Evolutionary conservation across 2,888 invertebrate species (phyloP).

Genomic region (Chymomyza amoena): DNA sequence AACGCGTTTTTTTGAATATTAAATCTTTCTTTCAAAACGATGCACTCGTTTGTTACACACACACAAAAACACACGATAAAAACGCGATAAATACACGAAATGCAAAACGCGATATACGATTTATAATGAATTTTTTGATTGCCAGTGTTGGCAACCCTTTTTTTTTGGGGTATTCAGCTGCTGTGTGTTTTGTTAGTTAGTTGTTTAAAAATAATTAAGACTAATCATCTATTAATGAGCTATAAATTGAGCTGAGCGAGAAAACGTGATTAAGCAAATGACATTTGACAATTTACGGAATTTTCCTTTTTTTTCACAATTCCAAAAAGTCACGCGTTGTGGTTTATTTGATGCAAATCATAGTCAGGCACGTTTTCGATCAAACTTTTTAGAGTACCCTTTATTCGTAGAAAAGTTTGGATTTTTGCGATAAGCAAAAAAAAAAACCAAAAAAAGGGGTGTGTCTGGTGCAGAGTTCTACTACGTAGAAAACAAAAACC

Average conservation of each 20-base stretch:
- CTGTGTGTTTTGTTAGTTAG: constrained; percentile 26
- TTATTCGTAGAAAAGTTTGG: not conserved
- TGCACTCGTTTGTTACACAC: constrained; percentile 70
- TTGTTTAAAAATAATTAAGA: constrained; percentile 27
- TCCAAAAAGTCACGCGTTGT: not conserved
- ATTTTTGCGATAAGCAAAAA: not conserved
- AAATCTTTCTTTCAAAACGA: not conserved
- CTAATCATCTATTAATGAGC: constrained; percentile 41
- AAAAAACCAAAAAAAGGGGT: constrained; percentile 27
- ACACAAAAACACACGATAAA: not conserved
- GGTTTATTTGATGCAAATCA: not conserved
- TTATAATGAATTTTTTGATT: no score
- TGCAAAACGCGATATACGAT: not conserved
- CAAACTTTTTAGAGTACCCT: not conserved
- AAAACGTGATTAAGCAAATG: not conserved
- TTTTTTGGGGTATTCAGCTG: not conserved
- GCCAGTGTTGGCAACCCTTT: not conserved
- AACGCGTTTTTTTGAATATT: constrained; percentile 46
- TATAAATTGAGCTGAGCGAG: constrained; percentile 27
- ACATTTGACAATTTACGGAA: not conserved
- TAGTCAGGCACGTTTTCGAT: not conserved
- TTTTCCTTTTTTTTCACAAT: no score
- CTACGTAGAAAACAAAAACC: constrained; percentile 5
- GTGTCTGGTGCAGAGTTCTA: constrained; percentile 25
- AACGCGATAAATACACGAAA: constrained; percentile 51